These are phyloP conservation scores for Chionis minor DNA, from an alignment of 2,113 vertebrate species.

Conservation along the genomic window DNA sequence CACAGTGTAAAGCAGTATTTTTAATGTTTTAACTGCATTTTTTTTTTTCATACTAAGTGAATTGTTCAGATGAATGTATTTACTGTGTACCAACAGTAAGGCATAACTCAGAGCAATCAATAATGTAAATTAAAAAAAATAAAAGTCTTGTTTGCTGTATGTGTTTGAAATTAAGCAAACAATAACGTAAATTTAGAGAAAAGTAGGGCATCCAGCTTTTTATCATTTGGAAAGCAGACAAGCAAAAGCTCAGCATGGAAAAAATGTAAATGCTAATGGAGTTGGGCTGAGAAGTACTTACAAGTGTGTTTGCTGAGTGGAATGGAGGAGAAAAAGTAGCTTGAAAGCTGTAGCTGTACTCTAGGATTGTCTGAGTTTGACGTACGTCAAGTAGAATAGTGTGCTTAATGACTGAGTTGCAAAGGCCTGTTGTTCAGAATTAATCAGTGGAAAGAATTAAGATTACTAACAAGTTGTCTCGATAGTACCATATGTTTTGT, in stretches of 20 bases:
- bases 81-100: conserved; percentile 26
- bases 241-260: fast-evolving
- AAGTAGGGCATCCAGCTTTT: not conserved
- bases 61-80: conserved; percentile 49
- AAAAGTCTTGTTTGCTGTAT: not conserved
- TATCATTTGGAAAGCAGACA: not conserved
- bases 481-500: not conserved
- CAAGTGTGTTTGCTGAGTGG: fast-evolving
- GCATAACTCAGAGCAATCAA: not conserved
- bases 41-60: not conserved
- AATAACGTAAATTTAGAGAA: not conserved
- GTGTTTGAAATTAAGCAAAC: conserved; percentile 7
- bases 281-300: not conserved
- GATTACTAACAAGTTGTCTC: not conserved
- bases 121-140: conserved; percentile 42
- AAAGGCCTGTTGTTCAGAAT: not conserved
- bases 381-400: fast-evolving
- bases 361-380: not conserved
- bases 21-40: not conserved
- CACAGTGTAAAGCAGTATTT: conserved; percentile 27
- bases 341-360: not conserved
- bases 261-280: not conserved
- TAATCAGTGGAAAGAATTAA: not conserved
- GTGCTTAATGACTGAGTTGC: not conserved
- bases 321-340: not conserved